Conservation (phyloP, 2,888 invertebrate species). For the Norana najaformis region DNA sequence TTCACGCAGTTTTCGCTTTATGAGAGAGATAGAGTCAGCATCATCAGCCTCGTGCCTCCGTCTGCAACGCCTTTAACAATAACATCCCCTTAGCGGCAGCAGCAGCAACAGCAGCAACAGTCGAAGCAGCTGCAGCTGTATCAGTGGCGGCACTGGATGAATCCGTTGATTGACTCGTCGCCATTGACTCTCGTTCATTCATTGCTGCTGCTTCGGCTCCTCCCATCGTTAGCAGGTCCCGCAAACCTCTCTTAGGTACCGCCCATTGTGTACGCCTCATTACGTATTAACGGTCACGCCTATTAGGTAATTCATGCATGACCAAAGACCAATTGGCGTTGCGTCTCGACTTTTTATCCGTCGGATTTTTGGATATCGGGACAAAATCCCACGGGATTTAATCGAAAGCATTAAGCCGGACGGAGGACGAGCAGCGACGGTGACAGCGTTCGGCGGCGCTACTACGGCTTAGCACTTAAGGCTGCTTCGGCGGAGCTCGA, state of each 20-base stretch:
- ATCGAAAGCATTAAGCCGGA: conserved; percentile 20
- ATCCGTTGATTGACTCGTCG: neutral
- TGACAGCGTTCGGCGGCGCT: neutral
- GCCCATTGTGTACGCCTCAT: conserved; percentile 1
- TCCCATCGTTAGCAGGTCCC: neutral
- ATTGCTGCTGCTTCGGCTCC: neutral
- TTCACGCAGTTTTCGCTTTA: neutral
- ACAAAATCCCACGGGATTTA: conserved; percentile 20
- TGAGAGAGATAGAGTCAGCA: neutral
- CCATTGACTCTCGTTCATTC: neutral
- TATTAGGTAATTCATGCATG: neutral
- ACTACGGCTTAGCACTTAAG: conserved; percentile 5
- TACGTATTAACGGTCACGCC: neutral
- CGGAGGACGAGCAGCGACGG: neutral
- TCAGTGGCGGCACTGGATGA: neutral
- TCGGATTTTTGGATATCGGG: conserved; percentile 3
- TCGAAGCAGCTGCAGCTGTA: neutral
- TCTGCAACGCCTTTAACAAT: neutral
- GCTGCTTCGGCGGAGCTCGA: neutral
- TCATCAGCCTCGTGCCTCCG: neutral
- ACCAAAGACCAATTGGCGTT: neutral
- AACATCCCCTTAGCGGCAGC: neutral
- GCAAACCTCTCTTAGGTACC: neutral
- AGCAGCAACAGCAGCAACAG: neutral
- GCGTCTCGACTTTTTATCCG: neutral